Evolutionary conservation across 2,113 vertebrate genomes (phyloP), one percentile per base, ranked within the genome.

Genomic region (Typhlomys cinereus): DNA sequence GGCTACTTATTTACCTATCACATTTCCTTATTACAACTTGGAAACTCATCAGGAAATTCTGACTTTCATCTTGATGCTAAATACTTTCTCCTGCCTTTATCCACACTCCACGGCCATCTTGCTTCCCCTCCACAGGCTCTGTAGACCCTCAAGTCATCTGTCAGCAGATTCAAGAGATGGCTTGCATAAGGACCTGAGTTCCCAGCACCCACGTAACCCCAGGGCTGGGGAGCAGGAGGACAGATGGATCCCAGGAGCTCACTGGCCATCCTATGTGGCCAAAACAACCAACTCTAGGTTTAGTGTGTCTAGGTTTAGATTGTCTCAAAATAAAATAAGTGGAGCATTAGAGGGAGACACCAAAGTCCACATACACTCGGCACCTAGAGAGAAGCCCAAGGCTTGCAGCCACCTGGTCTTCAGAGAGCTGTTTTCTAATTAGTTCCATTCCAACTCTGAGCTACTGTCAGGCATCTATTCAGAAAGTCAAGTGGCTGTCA

Each of bases 281-380:
- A 34, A 34, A 17, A 23, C 46, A 41, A 21, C 48, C 29, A 64
- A 27, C 11, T 61, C 11, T 29, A 46, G 6, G 8, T 81, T 21
- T 11, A 34, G 23, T 61, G 59, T 46, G 59, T n/a, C n/a, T n/a
- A n/a, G n/a, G n/a, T n/a, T n/a, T n/a, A 61, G 59, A 61, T 27
- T 25, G 5, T 41, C 79, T n/a, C 11, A 23, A 48, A 34, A n/a
- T 20, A 1, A 1, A 39, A 14, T 27, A 1, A 0, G 2, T 4
- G 9, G 36, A 27, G 8, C 15, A 4, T 29, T 59, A 41, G 7
- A 20, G 39, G 39, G 9, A 21, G 27, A 44, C 2, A 59, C 5
- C 57, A n/a, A n/a, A n/a, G n/a, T n/a, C n/a, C n/a, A n/a, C n/a
- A n/a, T 31, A 14, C 44, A 46, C 27, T 41, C 36, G 21, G 41